Percentiles rank a stretch among this genome's conserved stretches.
Conservation (phyloP, 1,140 invertebrate genomes). For the Cardiocondyla obscurior region DNA sequence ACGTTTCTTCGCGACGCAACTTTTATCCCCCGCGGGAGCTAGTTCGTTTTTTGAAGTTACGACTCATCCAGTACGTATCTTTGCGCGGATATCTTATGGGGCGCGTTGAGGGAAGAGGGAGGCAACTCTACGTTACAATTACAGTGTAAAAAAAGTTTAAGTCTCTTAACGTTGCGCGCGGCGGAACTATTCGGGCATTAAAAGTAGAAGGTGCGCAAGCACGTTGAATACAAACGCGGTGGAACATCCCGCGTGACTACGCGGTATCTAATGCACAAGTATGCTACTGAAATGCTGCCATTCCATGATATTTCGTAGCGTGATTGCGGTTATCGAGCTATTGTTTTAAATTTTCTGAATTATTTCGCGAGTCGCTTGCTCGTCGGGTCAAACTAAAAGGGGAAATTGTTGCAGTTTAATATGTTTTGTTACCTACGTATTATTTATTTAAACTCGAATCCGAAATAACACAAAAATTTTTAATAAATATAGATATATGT, state of each 20-base stretch:
- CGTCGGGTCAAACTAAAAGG: not conserved
- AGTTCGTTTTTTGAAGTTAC: constrained; percentile 42
- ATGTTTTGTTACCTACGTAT: not conserved
- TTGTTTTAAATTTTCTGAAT: constrained; percentile 66
- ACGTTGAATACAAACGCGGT: constrained; percentile 45
- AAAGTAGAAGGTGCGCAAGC: constrained; percentile 23
- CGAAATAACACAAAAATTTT: not conserved
- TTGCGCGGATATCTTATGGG: constrained; percentile 30
- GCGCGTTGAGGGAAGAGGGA: not conserved
- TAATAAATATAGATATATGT: not conserved
- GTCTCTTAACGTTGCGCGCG: constrained; percentile 25
- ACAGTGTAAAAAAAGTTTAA: constrained; percentile 47
- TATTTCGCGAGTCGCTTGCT: constrained; percentile 57
- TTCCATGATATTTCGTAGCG: constrained; percentile 31
- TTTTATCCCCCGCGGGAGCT: constrained; percentile 22
- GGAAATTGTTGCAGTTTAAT: not conserved
- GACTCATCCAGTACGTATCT: constrained; percentile 6
- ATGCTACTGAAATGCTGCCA: not conserved
- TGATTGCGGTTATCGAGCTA: constrained; percentile 66
- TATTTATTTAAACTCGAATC: not conserved
- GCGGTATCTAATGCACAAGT: not conserved
- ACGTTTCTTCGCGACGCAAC: constrained; percentile 59
- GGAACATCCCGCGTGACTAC: not conserved
- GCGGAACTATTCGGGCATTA: constrained; percentile 38
- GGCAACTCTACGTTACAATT: constrained; percentile 45